Conservation (phyloP, 2,113 vertebrate genomes). For the Aspidoscelis tigris region DNA sequence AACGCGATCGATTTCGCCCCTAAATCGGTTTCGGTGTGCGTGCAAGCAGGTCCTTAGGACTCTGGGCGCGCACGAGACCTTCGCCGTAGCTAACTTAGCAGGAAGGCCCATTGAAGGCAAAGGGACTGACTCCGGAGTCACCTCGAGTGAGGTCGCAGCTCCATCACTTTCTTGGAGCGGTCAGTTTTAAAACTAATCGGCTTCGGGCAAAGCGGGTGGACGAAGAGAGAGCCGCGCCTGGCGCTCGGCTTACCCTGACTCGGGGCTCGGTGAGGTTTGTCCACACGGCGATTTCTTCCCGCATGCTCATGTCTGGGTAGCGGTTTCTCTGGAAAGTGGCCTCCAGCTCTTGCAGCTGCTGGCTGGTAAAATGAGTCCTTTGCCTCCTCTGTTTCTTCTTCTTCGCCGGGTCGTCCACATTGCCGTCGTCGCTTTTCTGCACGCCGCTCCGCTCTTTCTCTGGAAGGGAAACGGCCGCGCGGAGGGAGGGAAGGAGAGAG, state of each 20-base stretch:
- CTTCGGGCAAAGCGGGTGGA: neutral
- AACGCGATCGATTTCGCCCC: no score
- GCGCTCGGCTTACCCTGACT: constrained; percentile 86
- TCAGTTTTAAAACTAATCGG: neutral
- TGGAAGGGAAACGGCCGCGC: constrained; percentile 62
- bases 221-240: neutral
- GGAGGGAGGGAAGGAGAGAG: no score
- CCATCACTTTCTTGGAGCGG: no score
- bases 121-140: neutral
- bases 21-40: no score
- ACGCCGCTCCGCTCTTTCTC: constrained; percentile 88
- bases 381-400: constrained; percentile 97
- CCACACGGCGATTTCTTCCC: constrained; percentile 99
- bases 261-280: constrained; percentile 98
- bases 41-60: neutral
- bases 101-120: neutral
- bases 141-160: neutral
- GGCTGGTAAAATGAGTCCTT: constrained; percentile 97
- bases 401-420: constrained; percentile 88
- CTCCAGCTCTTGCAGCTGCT: constrained; percentile 97
- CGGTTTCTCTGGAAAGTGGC: constrained; percentile 97
- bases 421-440: constrained; percentile 86
- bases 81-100: neutral
- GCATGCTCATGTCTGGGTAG: constrained; percentile 98
- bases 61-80: neutral